Percentiles rank a stretch among this genome's conserved stretches.
phyloP scores from a whole-genome alignment of 1,140 invertebrate genomes.

The Drosophila truncata region DNA sequence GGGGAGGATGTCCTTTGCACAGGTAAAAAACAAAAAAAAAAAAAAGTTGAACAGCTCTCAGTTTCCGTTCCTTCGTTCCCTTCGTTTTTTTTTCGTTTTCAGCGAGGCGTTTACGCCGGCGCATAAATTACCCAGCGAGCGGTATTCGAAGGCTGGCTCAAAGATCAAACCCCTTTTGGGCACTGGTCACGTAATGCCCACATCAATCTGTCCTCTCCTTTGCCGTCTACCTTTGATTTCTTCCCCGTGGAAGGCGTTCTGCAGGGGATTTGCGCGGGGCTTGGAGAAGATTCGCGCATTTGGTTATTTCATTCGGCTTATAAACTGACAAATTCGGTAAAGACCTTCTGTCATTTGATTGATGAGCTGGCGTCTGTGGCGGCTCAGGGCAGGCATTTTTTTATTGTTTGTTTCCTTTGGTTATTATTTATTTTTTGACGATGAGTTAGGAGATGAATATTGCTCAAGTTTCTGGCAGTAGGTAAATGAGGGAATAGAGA shows the following conservation, averaged over 20 bases:
- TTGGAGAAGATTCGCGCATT: slow-evolving; percentile 17
- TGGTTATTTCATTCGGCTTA: slow-evolving; percentile 62
- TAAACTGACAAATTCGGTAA: slow-evolving; percentile 76
- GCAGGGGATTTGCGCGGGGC: slow-evolving; percentile 27
- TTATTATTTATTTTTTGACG: slow-evolving; percentile 42
- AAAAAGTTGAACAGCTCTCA: slow-evolving; percentile 45
- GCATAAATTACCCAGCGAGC: slow-evolving; percentile 78
- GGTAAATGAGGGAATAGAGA: slow-evolving; percentile 1
- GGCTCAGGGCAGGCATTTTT: slow-evolving; percentile 5
- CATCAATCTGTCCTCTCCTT: slow-evolving; percentile 70
- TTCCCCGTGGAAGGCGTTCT: slow-evolving; percentile 30
- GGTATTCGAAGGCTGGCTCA: slow-evolving; percentile 23
- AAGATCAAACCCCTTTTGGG: slow-evolving; percentile 54
- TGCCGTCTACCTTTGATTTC: slow-evolving; percentile 1
- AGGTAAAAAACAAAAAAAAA: not conserved
- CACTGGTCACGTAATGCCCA: slow-evolving; percentile 79
- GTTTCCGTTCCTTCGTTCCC: slow-evolving; percentile 18
- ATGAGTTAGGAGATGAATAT: slow-evolving; percentile 15
- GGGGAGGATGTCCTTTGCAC: slow-evolving; percentile 38
- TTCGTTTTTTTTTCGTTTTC: slow-evolving; percentile 3
- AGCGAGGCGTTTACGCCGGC: slow-evolving; percentile 77
- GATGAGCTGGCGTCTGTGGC: slow-evolving; percentile 61
- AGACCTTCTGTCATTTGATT: slow-evolving; percentile 69
- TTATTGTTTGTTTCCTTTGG: not conserved
- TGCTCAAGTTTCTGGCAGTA: not conserved